Evolutionary conservation across 2,888 invertebrate genomes (phyloP).

Genomic region (Gryllus longicercus): DNA sequence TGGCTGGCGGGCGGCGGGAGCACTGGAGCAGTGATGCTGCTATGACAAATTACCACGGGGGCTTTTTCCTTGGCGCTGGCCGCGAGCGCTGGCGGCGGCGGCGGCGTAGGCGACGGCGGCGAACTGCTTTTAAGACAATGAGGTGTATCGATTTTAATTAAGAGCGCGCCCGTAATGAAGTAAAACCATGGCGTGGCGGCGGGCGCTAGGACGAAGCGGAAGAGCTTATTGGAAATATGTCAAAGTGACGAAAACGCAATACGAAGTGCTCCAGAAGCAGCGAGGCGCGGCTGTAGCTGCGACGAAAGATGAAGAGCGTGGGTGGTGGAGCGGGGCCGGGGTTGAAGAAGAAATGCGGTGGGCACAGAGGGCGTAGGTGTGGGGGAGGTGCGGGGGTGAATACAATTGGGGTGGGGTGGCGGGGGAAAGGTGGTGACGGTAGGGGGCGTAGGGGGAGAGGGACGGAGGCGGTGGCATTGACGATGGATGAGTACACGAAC

Average conservation of each 20-base stretch:
- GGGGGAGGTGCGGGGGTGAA: no score
- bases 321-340: no score
- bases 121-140: background rate
- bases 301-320: no score
- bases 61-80: background rate
- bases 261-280: background rate
- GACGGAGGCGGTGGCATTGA: no score
- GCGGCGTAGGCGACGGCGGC: no score
- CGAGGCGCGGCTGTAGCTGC: no score
- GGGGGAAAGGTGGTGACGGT: no score
- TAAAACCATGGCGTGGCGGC: background rate
- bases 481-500: no score
- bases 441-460: no score
- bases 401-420: no score
- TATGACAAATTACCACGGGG: background rate
- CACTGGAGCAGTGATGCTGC: background rate
- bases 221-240: slow-evolving; percentile 6
- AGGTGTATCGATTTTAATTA: slow-evolving; percentile 17
- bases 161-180: background rate
- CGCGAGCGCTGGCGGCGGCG: background rate
- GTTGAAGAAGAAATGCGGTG: no score
- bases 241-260: slow-evolving; percentile 9
- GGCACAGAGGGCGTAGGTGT: no score
- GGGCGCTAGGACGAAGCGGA: background rate
- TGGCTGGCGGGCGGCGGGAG: background rate